Evolutionary conservation across 2,888 invertebrate genomes (phyloP), one percentile per base, ranked within the genome.

Genomic region (Drosophila ustulata): DNA sequence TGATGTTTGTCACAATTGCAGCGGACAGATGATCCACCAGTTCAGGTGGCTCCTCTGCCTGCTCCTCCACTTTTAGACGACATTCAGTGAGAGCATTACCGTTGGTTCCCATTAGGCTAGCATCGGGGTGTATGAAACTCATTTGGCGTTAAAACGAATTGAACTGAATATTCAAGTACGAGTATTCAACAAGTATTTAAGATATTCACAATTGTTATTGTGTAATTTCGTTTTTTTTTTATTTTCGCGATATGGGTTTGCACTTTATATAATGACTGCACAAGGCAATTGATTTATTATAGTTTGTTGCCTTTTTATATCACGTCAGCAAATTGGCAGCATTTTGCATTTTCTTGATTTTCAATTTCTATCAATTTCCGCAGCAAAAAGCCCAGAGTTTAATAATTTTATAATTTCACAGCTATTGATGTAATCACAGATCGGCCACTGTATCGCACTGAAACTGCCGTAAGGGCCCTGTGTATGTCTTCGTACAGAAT

Each of bases 101-200:
- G 23, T 64, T 53, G 8, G 61, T 52, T 8, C 23, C 56, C 66
- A 88, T 77, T 57, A 83, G 39, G 26, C 58, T 67, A 8, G 28
- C 71, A 47, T 89, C 88, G 62, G 84, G 82, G 69, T 88, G 88
- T 66, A 89, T 75, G 47, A 88, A 89, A 62, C 82, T 89, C 89
- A 89, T 89, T 66, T 43, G 45, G 18, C 37, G 25, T 46, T 0
- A 51, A 25, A 32, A 8, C 32, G 34, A 25, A 18, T 45, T 30
- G 25, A 52, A 58, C 37, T 50, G 23, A 41, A 13, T 39, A 18
- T 28, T 52, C 9, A 41, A 41, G 37, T 39, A 39, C 41, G 41
- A 11, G 2, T 59, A 6, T 26, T 13, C n/a, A 23, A 23, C 39
- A 51, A 52, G 37, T 43, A 58, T 45, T 70, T 4, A 26, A 56